Conservation (phyloP, 2,113 vertebrate species). For the Capreolus pygargus region DNA sequence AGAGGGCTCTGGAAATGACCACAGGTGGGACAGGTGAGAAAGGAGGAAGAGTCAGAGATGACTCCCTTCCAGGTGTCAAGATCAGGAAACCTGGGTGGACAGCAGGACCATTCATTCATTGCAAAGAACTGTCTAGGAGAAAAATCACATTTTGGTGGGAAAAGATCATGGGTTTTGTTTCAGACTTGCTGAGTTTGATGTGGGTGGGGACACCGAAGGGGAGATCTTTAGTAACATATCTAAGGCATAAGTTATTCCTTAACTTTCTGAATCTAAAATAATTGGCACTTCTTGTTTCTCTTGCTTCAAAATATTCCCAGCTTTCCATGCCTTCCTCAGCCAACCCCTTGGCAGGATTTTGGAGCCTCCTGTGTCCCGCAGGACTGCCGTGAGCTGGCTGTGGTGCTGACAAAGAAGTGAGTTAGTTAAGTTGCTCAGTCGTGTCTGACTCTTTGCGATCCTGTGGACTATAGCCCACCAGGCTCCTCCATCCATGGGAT, state of each 20-base stretch:
- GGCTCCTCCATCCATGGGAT: too few relatives aligned
- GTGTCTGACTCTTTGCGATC: too few relatives aligned
- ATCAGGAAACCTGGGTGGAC: not conserved
- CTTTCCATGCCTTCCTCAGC: not conserved
- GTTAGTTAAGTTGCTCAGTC: too few relatives aligned
- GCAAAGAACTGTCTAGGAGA: not conserved
- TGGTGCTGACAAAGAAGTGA: accelerated
- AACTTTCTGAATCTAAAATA: not conserved
- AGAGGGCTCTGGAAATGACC: not conserved
- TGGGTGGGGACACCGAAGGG: not conserved
- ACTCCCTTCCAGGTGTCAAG: not conserved
- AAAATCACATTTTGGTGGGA: not conserved
- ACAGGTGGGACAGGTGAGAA: too few relatives aligned
- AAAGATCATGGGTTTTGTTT: not conserved
- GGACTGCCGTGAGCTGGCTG: not conserved
- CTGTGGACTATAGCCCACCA: too few relatives aligned
- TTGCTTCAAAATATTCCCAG: not conserved
- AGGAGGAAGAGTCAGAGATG: not conserved
- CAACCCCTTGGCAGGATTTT: not conserved
- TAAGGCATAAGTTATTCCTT: too few relatives aligned
- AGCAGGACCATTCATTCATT: too few relatives aligned
- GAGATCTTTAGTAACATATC: not conserved
- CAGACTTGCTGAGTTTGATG: not conserved
- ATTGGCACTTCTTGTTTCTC: not conserved
- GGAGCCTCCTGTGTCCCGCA: accelerated